Conservation (phyloP, 2,113 vertebrate species). For the Dicaeum eximium region DNA sequence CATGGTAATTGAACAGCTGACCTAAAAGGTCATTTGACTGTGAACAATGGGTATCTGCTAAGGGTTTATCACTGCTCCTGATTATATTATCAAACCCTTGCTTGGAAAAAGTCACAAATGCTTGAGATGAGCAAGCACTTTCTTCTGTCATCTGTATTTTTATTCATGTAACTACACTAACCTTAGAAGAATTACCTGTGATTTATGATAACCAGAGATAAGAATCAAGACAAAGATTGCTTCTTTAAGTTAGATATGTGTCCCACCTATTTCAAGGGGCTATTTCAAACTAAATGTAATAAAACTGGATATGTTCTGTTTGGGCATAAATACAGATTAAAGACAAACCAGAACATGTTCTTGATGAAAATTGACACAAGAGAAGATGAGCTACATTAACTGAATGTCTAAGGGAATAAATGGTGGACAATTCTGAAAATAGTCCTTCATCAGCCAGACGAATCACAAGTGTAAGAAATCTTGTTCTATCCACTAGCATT, state of each 20-base stretch:
- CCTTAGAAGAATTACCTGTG: not conserved
- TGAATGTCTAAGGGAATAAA: not conserved
- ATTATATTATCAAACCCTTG: not conserved
- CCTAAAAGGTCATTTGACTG: slow-evolving; percentile 9
- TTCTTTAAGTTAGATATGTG: not conserved
- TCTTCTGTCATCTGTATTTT: not conserved
- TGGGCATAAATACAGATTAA: not conserved
- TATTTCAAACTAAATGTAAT: not conserved
- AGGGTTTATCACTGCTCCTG: not conserved
- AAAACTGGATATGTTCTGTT: not conserved
- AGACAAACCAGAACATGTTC: not conserved
- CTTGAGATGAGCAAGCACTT: not conserved
- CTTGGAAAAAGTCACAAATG: not conserved
- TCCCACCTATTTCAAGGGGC: not conserved
- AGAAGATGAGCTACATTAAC: not conserved
- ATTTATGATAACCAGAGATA: not conserved
- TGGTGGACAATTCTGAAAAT: not conserved
- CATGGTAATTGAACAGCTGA: slow-evolving; percentile 17
- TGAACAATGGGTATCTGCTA: slow-evolving; percentile 8
- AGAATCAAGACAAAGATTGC: not conserved
- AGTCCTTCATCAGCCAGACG: not conserved
- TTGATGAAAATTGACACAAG: not conserved
- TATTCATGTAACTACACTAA: not conserved
- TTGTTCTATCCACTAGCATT: not conserved
- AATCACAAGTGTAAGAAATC: not conserved